These are phyloP conservation scores for Disparrhopalites patrizii DNA, from an alignment of 2,888 invertebrate species.

Conservation along the genomic window DNA sequence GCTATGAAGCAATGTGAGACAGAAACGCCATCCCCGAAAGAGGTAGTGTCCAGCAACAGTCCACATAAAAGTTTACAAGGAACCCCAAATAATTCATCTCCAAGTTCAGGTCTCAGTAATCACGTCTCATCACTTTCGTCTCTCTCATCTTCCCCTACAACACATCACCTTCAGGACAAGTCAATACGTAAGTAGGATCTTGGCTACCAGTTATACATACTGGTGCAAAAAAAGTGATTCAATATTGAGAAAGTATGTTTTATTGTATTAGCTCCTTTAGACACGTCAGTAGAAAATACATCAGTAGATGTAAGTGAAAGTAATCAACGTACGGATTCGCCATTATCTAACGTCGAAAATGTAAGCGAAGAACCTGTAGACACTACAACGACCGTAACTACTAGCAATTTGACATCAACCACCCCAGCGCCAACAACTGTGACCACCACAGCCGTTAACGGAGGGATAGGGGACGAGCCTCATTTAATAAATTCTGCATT, in stretches of 20 bases:
- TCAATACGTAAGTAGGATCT: constrained; percentile 22
- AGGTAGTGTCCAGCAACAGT: constrained; percentile 35
- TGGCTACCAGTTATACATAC: not conserved
- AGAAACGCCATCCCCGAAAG: constrained; percentile 45
- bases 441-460: constrained; percentile 41
- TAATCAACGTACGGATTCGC: constrained; percentile 19
- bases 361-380: constrained; percentile 10
- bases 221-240: not conserved
- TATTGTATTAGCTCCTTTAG: constrained; percentile 11
- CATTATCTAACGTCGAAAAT: constrained; percentile 14
- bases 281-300: constrained; percentile 12
- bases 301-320: constrained; percentile 24
- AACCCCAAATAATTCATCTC: constrained; percentile 55
- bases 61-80: constrained; percentile 46
- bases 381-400: constrained; percentile 14
- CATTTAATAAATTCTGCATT: constrained; percentile 26
- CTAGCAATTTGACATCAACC: constrained; percentile 8
- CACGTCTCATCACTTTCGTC: constrained; percentile 50
- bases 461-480: constrained; percentile 30
- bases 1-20: constrained; percentile 60
- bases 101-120: constrained; percentile 53
- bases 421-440: not conserved
- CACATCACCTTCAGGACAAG: constrained; percentile 44
- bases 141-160: constrained; percentile 47
- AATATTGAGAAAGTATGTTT: constrained; percentile 1